phyloP scores from a whole-genome alignment of 2,113 vertebrate species.

The Tinamus guttatus region DNA sequence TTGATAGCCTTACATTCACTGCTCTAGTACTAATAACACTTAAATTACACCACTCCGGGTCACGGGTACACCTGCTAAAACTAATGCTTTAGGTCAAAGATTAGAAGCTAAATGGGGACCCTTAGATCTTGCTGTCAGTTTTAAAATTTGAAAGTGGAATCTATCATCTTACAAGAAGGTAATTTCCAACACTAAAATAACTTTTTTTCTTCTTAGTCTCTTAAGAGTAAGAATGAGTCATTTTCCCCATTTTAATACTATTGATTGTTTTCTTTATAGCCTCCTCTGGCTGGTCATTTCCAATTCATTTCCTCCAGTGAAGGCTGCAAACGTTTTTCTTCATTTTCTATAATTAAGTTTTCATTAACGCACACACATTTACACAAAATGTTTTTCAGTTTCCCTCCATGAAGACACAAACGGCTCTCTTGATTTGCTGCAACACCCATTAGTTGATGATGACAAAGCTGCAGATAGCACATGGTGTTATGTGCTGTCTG shows the following conservation, averaged over 20 bases:
- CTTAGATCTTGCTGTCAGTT: background rate
- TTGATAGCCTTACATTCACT: background rate
- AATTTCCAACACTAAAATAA: background rate
- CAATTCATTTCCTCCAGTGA: conserved; percentile 1
- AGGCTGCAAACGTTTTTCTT: background rate
- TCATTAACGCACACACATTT: conserved; percentile 36
- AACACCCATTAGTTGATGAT: background rate
- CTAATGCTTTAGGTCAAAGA: conserved; percentile 10
- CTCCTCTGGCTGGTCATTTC: background rate
- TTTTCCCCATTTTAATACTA: conserved; percentile 20
- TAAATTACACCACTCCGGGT: conserved; percentile 17
- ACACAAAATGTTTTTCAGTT: background rate
- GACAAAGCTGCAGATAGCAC: background rate
- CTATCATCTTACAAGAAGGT: background rate
- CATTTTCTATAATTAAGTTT: conserved; percentile 53
- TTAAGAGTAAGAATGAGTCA: background rate
- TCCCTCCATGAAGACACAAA: background rate
- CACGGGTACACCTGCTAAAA: background rate
- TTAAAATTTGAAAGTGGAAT: background rate
- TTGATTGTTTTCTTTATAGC: conserved; percentile 29
- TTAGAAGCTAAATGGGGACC: background rate
- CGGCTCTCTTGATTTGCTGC: background rate
- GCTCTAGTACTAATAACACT: conserved; percentile 11
- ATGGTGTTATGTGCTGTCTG: background rate
- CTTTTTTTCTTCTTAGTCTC: background rate